These are phyloP conservation scores for Thunnus maccoyii DNA, from an alignment of 2,113 vertebrate species.

Conservation along the genomic window DNA sequence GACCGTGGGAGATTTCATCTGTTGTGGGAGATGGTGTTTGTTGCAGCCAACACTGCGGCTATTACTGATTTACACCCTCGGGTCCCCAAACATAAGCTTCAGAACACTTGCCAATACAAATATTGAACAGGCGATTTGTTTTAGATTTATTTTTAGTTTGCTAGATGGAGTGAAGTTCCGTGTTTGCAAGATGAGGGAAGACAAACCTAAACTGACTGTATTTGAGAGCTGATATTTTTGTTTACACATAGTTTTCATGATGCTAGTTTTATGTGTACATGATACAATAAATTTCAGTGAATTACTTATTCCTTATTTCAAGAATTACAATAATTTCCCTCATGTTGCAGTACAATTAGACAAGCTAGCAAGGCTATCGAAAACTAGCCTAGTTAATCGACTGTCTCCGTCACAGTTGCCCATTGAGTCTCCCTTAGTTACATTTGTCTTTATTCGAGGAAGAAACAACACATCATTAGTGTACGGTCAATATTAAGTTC, in stretches of 20 bases:
- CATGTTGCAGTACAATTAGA: too few relatives aligned
- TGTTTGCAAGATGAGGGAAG: slow-evolving; percentile 27
- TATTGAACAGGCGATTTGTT: slow-evolving; percentile 52
- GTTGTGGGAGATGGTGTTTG: slow-evolving; percentile 60
- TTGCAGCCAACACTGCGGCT: slow-evolving; percentile 67
- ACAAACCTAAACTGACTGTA: slow-evolving; percentile 1
- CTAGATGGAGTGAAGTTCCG: slow-evolving; percentile 1
- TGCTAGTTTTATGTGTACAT: not conserved
- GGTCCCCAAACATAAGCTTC: slow-evolving; percentile 68
- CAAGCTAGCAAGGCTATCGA: too few relatives aligned
- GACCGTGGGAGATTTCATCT: slow-evolving; percentile 68
- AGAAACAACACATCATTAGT: too few relatives aligned
- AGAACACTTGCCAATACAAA: slow-evolving; percentile 67
- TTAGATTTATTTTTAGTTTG: slow-evolving; percentile 62
- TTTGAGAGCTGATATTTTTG: not conserved
- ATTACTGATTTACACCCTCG: slow-evolving; percentile 67
- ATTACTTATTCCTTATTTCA: too few relatives aligned
- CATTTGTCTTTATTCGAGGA: too few relatives aligned
- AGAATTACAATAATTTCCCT: too few relatives aligned
- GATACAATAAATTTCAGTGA: not conserved
- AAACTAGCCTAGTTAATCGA: too few relatives aligned
- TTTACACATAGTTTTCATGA: not conserved
- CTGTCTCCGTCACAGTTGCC: too few relatives aligned
- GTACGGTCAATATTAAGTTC: too few relatives aligned
- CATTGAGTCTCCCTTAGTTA: too few relatives aligned